Evolutionary conservation across 2,113 vertebrate genomes (phyloP), one percentile per base, ranked within the genome.

Genomic region (Polypterus senegalus): DNA sequence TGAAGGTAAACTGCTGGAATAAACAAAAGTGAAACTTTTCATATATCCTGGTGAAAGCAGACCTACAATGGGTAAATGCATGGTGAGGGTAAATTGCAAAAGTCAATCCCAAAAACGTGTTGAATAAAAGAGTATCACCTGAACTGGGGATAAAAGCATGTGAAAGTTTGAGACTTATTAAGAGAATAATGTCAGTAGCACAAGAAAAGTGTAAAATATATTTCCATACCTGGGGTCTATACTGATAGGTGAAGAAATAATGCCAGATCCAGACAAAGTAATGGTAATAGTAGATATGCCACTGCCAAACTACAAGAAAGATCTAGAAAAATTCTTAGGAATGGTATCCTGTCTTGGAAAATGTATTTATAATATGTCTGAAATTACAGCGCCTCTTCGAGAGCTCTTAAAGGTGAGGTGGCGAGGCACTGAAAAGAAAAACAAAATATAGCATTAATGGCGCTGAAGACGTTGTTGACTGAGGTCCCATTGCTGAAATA

Each of bases 101-200:
- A 63, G 57, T 47, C 59, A 58, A 60, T 9, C 10, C 7, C 51
- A 8, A 7, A 52, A 10, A 52, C 7, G 51, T 63, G 63, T 48
- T 54, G 54, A 5, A 57, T 58, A 10, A 46, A 47, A 60, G 61
- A 52, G 9, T 54, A 4, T 63, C 60, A 63, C 61, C 61, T 48
- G 61, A 61, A 57, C 44, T 69, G 9, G 64, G 64, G 58, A 63
- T 66, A 51, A 52, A 69, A n/a, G 61, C 65, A 56, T 63, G 63
- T 65, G 67, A 69, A 56, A 4, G 66, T 61, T 57, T 69, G 59
- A 49, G 45, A 27, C 59, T 63, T 43, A 61, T 66, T 46, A 43
- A 61, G 54, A 69, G 64, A 58, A 64, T 66, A 54, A 69, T 64
- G 68, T 47, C 54, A 58, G 27, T 66, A 9, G 61, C 57, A 8